These are phyloP conservation scores for Cosmia trapezina DNA, from an alignment of 2,888 invertebrate species.

Conservation along the genomic window DNA sequence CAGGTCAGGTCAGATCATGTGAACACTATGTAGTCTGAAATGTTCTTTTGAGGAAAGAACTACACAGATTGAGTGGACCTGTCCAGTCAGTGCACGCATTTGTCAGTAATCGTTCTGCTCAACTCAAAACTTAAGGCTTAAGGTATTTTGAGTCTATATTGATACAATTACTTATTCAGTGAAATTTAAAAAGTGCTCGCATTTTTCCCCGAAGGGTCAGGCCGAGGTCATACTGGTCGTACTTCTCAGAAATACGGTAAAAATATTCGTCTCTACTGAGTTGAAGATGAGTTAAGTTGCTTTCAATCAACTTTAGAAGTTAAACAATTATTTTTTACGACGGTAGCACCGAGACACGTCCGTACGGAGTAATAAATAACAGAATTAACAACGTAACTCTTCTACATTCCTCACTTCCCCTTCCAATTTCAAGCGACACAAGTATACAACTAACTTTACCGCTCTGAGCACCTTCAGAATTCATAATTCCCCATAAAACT, in stretches of 20 bases:
- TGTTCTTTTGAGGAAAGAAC: no score
- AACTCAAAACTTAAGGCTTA: no score
- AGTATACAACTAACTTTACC: conserved; percentile 48
- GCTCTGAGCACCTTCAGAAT: conserved; percentile 61
- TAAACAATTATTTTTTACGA: neutral
- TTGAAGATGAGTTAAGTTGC: neutral
- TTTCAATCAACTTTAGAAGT: neutral
- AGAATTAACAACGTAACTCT: conserved; percentile 12
- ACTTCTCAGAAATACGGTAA: neutral
- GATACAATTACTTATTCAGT: no score
- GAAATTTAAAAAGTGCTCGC: no score
- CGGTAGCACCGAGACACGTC: neutral
- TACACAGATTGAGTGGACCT: no score
- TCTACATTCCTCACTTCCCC: neutral
- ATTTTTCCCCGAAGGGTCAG: neutral
- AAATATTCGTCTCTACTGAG: neutral
- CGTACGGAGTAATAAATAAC: neutral
- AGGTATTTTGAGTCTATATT: no score
- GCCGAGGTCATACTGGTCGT: no score
- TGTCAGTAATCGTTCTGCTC: no score
- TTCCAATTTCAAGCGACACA: conserved; percentile 29
- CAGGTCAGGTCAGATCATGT: no score
- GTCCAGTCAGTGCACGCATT: no score
- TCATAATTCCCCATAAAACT: conserved; percentile 73
- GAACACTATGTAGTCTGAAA: no score